Evolutionary conservation across 2,888 invertebrate genomes (phyloP).

Genomic region (Thumatha senex): DNA sequence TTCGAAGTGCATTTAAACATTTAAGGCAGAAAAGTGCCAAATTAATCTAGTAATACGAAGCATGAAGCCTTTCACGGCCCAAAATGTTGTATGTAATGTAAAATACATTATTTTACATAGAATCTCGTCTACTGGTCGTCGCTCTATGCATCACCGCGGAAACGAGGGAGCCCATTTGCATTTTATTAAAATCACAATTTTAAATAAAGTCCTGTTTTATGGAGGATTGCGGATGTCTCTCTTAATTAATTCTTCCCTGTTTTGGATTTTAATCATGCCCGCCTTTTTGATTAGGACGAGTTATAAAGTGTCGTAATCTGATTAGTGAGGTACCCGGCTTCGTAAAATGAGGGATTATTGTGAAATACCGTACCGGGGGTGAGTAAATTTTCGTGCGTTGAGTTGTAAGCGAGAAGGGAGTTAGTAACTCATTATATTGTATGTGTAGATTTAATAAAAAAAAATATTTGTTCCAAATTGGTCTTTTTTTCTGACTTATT

Average conservation of each 20-base stretch:
- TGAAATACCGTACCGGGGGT: slow-evolving; percentile 21
- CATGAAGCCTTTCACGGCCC: not conserved
- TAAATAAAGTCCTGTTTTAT: slow-evolving; percentile 52
- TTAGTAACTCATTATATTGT: no score
- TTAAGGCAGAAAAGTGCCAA: not conserved
- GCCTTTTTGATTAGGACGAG: slow-evolving; percentile 35
- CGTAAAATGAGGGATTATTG: slow-evolving; percentile 26
- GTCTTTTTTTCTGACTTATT: no score
- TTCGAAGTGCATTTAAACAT: no score
- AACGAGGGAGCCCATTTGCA: slow-evolving; percentile 68
- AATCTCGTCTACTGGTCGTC: slow-evolving; percentile 32
- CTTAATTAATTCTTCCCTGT: slow-evolving; percentile 48
- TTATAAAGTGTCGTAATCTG: slow-evolving; percentile 33
- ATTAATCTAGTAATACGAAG: not conserved
- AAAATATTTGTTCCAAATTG: no score
- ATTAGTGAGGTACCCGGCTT: slow-evolving; percentile 30
- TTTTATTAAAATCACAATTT: slow-evolving; percentile 80
- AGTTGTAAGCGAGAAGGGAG: not conserved
- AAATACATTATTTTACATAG: slow-evolving; percentile 13
- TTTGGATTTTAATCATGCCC: slow-evolving; percentile 49
- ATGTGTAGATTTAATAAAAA: not conserved
- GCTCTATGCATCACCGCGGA: slow-evolving; percentile 45
- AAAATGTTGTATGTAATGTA: not conserved
- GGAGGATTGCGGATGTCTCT: slow-evolving; percentile 39
- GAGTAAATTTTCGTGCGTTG: slow-evolving; percentile 19